A percentile compares a stretch with the other conserved stretches of the same genome.
Evolutionary conservation across 2,113 vertebrate genomes (phyloP).

Genomic region (Syrrhaptes paradoxus): DNA sequence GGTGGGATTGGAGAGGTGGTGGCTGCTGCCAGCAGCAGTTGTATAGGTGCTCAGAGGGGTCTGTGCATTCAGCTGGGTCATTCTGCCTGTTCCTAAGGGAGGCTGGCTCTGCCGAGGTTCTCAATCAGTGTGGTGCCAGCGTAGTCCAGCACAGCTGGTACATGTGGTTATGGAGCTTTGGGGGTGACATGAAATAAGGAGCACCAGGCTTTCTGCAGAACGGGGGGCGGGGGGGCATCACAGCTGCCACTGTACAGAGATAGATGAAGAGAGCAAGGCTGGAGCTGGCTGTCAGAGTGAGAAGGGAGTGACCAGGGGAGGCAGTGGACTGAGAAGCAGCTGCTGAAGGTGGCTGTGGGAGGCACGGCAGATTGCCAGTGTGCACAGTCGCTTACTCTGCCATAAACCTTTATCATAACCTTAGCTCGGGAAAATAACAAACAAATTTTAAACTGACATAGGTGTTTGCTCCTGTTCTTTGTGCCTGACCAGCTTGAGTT

Average conservation of each 20-base stretch:
- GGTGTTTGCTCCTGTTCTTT: background rate
- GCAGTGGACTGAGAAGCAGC: background rate
- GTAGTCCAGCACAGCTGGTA: background rate
- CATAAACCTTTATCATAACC: background rate
- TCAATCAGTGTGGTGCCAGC: background rate
- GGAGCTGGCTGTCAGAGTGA: background rate
- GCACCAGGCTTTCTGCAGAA: background rate
- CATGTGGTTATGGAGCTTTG: background rate
- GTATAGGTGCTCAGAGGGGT: background rate
- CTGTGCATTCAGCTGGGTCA: background rate
- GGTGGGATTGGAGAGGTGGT: background rate
- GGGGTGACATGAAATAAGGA: background rate
- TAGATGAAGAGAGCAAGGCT: background rate
- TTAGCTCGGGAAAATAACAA: background rate
- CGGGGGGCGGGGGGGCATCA: too few relatives aligned
- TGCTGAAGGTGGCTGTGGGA: background rate
- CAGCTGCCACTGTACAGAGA: background rate
- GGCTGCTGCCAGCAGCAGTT: background rate
- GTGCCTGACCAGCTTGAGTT: background rate
- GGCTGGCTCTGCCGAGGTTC: background rate
- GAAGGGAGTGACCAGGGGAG: background rate
- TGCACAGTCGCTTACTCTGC: background rate
- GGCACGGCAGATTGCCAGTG: background rate
- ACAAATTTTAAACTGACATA: background rate
- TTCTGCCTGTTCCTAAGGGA: background rate